These are phyloP conservation scores for Premnoplex brunnescens DNA, from an alignment of 2,797 vertebrate species.

Conservation along the genomic window DNA sequence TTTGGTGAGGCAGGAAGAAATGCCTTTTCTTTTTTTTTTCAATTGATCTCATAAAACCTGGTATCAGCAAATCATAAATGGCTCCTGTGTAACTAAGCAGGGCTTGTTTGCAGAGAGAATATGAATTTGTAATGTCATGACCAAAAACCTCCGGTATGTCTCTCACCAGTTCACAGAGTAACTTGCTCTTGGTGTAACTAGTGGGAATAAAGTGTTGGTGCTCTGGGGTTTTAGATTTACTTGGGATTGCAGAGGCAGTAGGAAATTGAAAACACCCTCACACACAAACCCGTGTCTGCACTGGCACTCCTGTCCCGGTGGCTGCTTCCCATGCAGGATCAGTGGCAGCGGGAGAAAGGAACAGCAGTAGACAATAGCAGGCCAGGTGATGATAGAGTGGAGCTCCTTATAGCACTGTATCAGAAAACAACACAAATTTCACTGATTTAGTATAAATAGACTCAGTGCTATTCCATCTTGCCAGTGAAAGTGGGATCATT, in stretches of 20 bases:
- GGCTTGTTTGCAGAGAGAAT: not conserved
- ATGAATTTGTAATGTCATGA: not conserved
- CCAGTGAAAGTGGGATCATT: not conserved
- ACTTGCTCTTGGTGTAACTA: not conserved
- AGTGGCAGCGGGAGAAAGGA: not conserved
- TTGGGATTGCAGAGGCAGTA: not conserved
- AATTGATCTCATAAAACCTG: not conserved
- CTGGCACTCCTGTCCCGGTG: accelerated
- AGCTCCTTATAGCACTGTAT: not conserved
- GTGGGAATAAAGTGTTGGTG: not conserved
- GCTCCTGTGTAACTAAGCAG: not conserved
- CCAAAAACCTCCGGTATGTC: not conserved
- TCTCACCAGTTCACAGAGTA: not conserved
- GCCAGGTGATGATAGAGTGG: not conserved
- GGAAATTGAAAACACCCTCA: not conserved
- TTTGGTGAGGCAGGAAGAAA: not conserved
- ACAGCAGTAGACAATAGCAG: not conserved
- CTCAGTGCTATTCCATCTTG: not conserved
- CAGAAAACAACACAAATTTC: not conserved
- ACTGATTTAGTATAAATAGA: not conserved
- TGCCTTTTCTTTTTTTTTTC: no score
- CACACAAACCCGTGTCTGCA: not conserved
- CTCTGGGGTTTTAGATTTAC: not conserved
- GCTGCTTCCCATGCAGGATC: not conserved
- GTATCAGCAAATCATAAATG: not conserved